phyloP scores from a whole-genome alignment of 2,797 vertebrate genomes.

The Apogon hyalosoma region DNA sequence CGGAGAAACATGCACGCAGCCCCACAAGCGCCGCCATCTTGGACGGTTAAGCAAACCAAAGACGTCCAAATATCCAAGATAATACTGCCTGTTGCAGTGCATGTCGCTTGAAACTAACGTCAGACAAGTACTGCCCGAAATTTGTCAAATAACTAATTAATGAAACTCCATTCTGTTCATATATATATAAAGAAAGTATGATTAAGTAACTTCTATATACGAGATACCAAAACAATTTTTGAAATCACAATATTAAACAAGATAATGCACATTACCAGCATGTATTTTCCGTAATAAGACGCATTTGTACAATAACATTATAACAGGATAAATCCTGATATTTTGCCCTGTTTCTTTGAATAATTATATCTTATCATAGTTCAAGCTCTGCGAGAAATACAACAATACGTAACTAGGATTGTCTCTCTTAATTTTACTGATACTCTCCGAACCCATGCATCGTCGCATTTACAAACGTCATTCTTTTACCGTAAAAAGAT shows the following conservation, averaged over 20 bases:
- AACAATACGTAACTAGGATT: neutral
- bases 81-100: fast-evolving
- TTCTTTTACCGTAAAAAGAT: slow-evolving; percentile 56
- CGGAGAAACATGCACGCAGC: slow-evolving; percentile 82
- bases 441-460: slow-evolving; percentile 47
- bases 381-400: neutral
- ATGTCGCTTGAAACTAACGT: neutral
- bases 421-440: slow-evolving; percentile 16
- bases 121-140: too few relatives aligned
- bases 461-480: neutral
- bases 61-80: slow-evolving; percentile 39
- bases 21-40: slow-evolving; percentile 86
- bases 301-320: too few relatives aligned
- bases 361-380: neutral
- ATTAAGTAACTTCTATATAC: too few relatives aligned
- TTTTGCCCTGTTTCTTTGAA: neutral
- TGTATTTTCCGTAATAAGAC: too few relatives aligned
- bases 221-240: too few relatives aligned
- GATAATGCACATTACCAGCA: too few relatives aligned
- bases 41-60: slow-evolving; percentile 52
- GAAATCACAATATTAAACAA: too few relatives aligned
- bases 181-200: too few relatives aligned
- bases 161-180: too few relatives aligned
- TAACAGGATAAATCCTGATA: too few relatives aligned
- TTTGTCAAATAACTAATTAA: too few relatives aligned